phyloP scores from a whole-genome alignment of 2,888 invertebrate species.

The Dorcus hopei region DNA sequence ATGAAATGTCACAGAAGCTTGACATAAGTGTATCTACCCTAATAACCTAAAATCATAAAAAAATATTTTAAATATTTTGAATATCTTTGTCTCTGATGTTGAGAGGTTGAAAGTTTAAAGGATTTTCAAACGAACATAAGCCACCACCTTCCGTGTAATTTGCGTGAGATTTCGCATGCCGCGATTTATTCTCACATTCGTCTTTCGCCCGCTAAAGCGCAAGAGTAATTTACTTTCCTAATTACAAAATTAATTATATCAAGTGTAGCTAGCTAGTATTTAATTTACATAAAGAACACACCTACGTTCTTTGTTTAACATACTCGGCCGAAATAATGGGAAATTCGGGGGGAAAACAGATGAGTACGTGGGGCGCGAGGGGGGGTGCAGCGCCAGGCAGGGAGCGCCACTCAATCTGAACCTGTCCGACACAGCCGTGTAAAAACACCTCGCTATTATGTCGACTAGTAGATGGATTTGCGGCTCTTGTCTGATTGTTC shows the following conservation, averaged over 20 bases:
- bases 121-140: too few relatives aligned
- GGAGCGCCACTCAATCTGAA: conserved; percentile 44
- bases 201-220: too few relatives aligned
- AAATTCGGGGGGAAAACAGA: conserved; percentile 13
- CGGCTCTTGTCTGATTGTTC: conserved; percentile 43
- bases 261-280: not conserved
- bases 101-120: too few relatives aligned
- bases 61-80: too few relatives aligned
- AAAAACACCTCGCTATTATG: conserved; percentile 48
- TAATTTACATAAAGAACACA: not conserved
- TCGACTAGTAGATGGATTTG: conserved; percentile 45
- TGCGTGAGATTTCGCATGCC: too few relatives aligned
- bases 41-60: too few relatives aligned
- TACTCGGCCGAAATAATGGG: conserved; percentile 12
- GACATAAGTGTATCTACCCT: too few relatives aligned
- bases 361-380: conserved; percentile 13
- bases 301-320: conserved; percentile 10
- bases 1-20: too few relatives aligned
- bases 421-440: conserved; percentile 44
- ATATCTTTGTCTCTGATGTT: too few relatives aligned
- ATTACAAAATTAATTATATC: not conserved
- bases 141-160: too few relatives aligned
- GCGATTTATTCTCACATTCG: too few relatives aligned
- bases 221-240: too few relatives aligned
- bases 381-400: conserved; percentile 13